These are phyloP conservation scores for Silurus aristotelis DNA, from an alignment of 2,797 vertebrate species.

Conservation along the genomic window DNA sequence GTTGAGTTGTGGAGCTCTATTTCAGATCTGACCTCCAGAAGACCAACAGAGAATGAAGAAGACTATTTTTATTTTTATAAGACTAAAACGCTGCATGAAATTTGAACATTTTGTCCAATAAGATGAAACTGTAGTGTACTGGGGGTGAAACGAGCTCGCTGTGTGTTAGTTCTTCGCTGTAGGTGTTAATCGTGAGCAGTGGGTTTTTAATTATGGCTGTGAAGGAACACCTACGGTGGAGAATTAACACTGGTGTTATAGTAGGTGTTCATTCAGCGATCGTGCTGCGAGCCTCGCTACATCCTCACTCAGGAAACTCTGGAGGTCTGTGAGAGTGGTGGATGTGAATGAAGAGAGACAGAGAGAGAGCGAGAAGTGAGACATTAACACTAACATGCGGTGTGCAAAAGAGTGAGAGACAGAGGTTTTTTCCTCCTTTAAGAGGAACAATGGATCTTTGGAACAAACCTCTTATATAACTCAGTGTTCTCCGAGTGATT, in stretches of 20 bases:
- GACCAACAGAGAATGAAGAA: neutral
- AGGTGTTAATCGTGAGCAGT: slow-evolving; percentile 2
- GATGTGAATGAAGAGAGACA: neutral
- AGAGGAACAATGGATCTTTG: neutral
- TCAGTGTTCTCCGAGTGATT: no score
- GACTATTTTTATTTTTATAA: neutral
- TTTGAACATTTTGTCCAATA: neutral
- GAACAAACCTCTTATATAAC: no score
- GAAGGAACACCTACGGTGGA: slow-evolving; percentile 16
- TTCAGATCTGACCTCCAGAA: neutral
- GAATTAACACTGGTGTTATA: neutral
- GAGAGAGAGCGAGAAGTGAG: neutral
- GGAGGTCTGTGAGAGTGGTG: neutral
- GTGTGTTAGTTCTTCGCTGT: neutral
- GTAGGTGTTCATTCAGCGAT: slow-evolving; percentile 9
- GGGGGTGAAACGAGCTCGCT: neutral
- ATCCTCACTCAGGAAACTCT: neutral
- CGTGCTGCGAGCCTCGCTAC: neutral
- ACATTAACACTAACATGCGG: neutral
- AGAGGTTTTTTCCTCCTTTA: neutral
- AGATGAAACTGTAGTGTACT: neutral
- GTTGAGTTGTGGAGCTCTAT: neutral
- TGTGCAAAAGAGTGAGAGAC: neutral
- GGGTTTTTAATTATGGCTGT: slow-evolving; percentile 16
- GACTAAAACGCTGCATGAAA: neutral